phyloP scores from a whole-genome alignment of 2,888 invertebrate species.

The Lepidonotus clava region DNA sequence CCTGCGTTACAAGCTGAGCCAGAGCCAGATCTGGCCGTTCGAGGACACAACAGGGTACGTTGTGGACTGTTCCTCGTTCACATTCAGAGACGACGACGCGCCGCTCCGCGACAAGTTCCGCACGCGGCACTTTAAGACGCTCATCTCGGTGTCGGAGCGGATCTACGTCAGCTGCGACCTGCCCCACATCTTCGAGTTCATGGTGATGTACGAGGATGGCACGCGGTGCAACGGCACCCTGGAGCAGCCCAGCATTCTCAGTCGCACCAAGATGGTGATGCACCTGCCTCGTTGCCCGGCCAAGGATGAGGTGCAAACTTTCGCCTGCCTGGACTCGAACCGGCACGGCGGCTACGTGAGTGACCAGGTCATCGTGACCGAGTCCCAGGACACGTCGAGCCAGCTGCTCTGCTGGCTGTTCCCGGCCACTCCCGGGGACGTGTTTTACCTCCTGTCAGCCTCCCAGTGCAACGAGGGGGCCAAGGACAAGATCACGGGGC shows the following conservation, averaged over 20 bases:
- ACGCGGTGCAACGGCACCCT: constrained; percentile 55
- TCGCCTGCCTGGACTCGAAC: constrained; percentile 58
- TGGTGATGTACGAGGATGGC: constrained; percentile 49
- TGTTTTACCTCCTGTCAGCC: constrained; percentile 59
- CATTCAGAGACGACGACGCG: constrained; percentile 58
- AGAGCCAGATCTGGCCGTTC: constrained; percentile 59
- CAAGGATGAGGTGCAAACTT: constrained; percentile 19
- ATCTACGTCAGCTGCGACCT: constrained; percentile 56
- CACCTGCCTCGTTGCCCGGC: constrained; percentile 51
- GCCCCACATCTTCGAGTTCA: constrained; percentile 44
- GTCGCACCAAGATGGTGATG: constrained; percentile 55
- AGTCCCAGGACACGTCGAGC: constrained; percentile 50
- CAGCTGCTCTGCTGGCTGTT: constrained; percentile 59
- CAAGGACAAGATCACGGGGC: constrained; percentile 49
- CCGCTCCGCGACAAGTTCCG: constrained; percentile 55
- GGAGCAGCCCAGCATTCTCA: background rate
- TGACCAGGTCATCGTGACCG: constrained; percentile 59
- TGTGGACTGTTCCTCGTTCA: constrained; percentile 57
- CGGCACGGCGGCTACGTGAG: constrained; percentile 58
- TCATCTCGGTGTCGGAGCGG: constrained; percentile 44
- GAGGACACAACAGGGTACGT: constrained; percentile 38
- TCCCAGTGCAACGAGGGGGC: constrained; percentile 60
- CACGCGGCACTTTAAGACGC: constrained; percentile 59
- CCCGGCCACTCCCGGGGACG: constrained; percentile 45
- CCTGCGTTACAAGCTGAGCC: constrained; percentile 59